Evolutionary conservation across 2,888 invertebrate genomes (phyloP).

Genomic region (Steinernema hermaphroditum): DNA sequence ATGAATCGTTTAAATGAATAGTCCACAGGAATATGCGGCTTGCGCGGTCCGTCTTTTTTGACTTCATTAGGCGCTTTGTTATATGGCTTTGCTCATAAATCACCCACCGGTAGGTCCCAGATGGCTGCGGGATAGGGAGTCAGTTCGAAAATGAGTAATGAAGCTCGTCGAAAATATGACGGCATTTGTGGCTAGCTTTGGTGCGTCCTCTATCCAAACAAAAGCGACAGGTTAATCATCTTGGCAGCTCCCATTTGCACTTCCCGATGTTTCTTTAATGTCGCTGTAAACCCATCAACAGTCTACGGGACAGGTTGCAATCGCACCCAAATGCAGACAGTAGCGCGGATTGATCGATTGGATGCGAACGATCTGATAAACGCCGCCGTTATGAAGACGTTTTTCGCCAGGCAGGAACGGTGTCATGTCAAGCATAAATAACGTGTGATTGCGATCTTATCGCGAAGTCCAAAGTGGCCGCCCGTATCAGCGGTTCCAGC

Average conservation of each 20-base stretch:
- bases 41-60: conserved; percentile 10
- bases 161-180: no score
- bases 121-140: not conserved
- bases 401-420: conserved; percentile 10
- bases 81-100: conserved; percentile 25
- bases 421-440: conserved; percentile 30
- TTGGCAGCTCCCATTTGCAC: not conserved
- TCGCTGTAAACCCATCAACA: conserved; percentile 27
- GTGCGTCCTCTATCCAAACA: no score
- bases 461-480: not conserved
- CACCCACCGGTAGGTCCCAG: conserved; percentile 21
- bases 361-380: conserved; percentile 28
- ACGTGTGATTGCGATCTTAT: conserved; percentile 25
- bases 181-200: no score
- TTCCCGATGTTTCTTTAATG: conserved; percentile 3
- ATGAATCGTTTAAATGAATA: conserved; percentile 14
- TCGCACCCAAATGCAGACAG: not conserved
- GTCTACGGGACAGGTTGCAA: not conserved
- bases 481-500: no score
- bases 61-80: conserved; percentile 31
- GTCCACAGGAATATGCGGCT: not conserved
- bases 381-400: conserved; percentile 22
- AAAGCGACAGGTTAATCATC: no score
- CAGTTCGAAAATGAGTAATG: no score
- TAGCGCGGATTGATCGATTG: conserved; percentile 15